A percentile compares a stretch with the other conserved stretches of the same genome.
These are phyloP conservation scores for Arothron firmamentum DNA, from an alignment of 2,113 vertebrate species.

Conservation along the genomic window DNA sequence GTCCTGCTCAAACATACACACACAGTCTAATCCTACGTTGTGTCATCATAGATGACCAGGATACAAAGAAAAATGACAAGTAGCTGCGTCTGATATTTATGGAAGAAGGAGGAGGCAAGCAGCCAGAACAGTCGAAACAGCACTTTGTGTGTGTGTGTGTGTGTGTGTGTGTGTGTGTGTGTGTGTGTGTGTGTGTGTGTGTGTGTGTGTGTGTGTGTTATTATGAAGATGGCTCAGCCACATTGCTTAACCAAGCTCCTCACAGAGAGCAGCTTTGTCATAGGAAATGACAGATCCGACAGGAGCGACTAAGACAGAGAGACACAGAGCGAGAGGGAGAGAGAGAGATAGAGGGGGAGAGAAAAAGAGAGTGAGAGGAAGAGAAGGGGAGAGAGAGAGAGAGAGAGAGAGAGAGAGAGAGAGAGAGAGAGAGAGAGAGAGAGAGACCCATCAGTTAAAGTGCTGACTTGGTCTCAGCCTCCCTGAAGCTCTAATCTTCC, in stretches of 20 bases:
- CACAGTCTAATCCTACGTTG: slow-evolving; percentile 6
- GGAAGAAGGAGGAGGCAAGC: slow-evolving; percentile 12
- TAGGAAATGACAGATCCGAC: slow-evolving; percentile 46
- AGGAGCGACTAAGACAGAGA: slow-evolving; percentile 26
- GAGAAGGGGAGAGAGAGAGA: slow-evolving; percentile 10
- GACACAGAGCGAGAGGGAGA: slow-evolving; percentile 8
- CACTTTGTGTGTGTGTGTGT: slow-evolving; percentile 6
- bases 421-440: slow-evolving; percentile 13
- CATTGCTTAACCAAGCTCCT: slow-evolving; percentile 47
- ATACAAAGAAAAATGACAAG: slow-evolving; percentile 26
- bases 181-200: slow-evolving; percentile 39
- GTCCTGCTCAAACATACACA: slow-evolving; percentile 7
- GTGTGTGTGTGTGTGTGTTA: slow-evolving; percentile 39
- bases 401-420: slow-evolving; percentile 14
- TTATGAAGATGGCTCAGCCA: slow-evolving; percentile 34
- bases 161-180: slow-evolving; percentile 41
- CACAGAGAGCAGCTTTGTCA: slow-evolving; percentile 34
- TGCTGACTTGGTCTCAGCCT: slow-evolving; percentile 30
- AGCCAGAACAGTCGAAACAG: slow-evolving; percentile 36
- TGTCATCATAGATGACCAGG: slow-evolving; percentile 37
- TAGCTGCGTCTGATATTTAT: slow-evolving; percentile 52
- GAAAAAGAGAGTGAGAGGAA: slow-evolving; percentile 2
- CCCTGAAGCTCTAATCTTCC: slow-evolving; percentile 13
- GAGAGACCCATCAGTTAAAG: slow-evolving; percentile 29
- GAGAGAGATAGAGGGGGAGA: too few species aligned